Percentiles rank a stretch among this genome's conserved stretches.
Conservation (phyloP, 2,888 invertebrate species). For the Pterostichus madidus region DNA sequence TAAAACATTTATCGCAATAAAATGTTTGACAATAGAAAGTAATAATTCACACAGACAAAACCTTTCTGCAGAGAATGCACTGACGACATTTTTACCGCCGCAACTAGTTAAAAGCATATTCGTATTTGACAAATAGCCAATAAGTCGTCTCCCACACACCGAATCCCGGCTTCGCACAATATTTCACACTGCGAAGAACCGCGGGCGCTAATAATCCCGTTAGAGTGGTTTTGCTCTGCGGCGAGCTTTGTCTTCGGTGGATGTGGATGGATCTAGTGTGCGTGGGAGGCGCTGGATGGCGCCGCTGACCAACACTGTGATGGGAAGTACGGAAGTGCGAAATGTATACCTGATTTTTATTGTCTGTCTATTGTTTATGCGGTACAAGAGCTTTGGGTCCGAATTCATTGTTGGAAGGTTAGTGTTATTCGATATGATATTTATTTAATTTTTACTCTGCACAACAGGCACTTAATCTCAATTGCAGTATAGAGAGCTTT, state of each 20-base stretch:
- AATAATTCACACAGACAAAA: neutral
- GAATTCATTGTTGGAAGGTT: too few relatives aligned
- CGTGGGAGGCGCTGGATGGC: conserved; percentile 6
- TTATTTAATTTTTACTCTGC: too few relatives aligned
- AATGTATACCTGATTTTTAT: too few relatives aligned
- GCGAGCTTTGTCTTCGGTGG: neutral
- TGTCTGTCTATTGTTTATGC: too few relatives aligned
- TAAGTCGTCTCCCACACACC: conserved; percentile 11
- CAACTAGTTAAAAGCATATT: conserved; percentile 24
- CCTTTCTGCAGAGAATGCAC: conserved; percentile 5
- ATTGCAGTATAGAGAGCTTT: too few relatives aligned
- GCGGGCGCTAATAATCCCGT: conserved; percentile 13
- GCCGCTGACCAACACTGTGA: too few relatives aligned
- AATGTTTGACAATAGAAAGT: neutral
- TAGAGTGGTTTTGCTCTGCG: neutral
- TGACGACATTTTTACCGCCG: neutral
- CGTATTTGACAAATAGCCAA: conserved; percentile 23
- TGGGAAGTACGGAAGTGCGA: too few relatives aligned
- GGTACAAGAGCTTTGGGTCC: too few relatives aligned
- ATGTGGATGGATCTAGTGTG: conserved; percentile 7
- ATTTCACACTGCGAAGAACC: conserved; percentile 1
- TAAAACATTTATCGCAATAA: neutral
- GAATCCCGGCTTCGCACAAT: conserved; percentile 10
- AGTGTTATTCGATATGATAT: too few relatives aligned
- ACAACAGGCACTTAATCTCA: too few relatives aligned